phyloP scores from a whole-genome alignment of 2,113 vertebrate species.

The Sinocyclocheilus anophthalmus region DNA sequence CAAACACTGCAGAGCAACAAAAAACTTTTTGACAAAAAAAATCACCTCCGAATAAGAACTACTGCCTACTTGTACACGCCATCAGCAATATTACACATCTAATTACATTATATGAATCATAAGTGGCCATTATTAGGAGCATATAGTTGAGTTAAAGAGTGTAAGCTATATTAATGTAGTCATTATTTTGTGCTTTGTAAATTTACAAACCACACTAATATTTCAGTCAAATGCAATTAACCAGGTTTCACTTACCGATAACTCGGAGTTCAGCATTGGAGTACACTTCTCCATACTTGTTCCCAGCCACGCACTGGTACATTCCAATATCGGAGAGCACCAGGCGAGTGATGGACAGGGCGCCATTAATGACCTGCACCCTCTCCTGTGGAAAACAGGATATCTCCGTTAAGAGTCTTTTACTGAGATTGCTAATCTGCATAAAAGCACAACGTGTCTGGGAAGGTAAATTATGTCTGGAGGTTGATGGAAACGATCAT shows the following conservation, averaged over 20 bases:
- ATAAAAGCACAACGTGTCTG: slow-evolving; percentile 69
- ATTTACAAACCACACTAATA: background rate
- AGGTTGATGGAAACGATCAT: slow-evolving; percentile 71
- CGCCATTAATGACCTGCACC: slow-evolving; percentile 88
- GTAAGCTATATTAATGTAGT: background rate
- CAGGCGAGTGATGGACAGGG: slow-evolving; percentile 82
- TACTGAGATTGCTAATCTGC: slow-evolving; percentile 66
- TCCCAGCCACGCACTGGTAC: slow-evolving; percentile 96
- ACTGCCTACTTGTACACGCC: background rate
- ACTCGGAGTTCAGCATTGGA: slow-evolving; percentile 90
- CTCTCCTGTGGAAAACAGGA: slow-evolving; percentile 80
- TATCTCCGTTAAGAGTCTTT: slow-evolving; percentile 61
- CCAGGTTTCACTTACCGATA: slow-evolving; percentile 77
- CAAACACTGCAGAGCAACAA: background rate
- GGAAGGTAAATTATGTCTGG: slow-evolving; percentile 68
- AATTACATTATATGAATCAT: background rate
- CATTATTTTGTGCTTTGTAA: background rate
- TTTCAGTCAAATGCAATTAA: background rate
- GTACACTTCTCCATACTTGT: slow-evolving; percentile 87
- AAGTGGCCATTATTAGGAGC: background rate
- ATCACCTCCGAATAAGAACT: background rate
- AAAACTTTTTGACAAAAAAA: background rate
- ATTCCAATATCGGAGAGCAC: slow-evolving; percentile 89
- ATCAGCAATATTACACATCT: slow-evolving; percentile 1
- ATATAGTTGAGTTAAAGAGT: background rate